A percentile compares a stretch with the other conserved stretches of the same genome.
Evolutionary conservation across 2,113 vertebrate species (phyloP).

Genomic region (Chroicocephalus ridibundus): DNA sequence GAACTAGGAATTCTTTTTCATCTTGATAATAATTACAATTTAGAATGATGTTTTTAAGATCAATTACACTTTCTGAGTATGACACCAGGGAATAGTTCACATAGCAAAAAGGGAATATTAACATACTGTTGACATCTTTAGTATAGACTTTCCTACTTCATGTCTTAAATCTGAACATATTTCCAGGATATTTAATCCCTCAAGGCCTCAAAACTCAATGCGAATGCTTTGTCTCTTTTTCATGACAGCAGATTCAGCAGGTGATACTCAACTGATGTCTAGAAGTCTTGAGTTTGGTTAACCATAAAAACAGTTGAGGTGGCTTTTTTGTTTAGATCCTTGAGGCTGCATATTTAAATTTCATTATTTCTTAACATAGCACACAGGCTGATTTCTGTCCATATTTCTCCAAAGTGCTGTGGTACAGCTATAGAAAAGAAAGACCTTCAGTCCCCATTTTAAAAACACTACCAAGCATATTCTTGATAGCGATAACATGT

Average conservation of each 20-base stretch:
- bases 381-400: not conserved
- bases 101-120: not conserved
- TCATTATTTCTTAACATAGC: not conserved
- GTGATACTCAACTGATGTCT: not conserved
- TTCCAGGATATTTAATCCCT: not conserved
- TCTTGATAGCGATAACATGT: not conserved
- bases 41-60: not conserved
- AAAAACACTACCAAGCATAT: not conserved
- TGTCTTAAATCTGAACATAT: not conserved
- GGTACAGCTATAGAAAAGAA: not conserved
- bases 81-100: not conserved
- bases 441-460: not conserved
- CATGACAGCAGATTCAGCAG: not conserved
- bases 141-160: not conserved
- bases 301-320: not conserved
- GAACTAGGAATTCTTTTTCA: not conserved
- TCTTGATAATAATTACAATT: not conserved
- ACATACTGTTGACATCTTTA: not conserved
- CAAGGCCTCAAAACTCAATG: not conserved
- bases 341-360: not conserved
- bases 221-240: not conserved
- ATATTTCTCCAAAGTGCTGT: not conserved
- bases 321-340: not conserved
- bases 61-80: not conserved
- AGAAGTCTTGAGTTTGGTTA: not conserved